phyloP scores from a whole-genome alignment of 2,888 invertebrate species.

The Hemicrepidius hirtus region DNA sequence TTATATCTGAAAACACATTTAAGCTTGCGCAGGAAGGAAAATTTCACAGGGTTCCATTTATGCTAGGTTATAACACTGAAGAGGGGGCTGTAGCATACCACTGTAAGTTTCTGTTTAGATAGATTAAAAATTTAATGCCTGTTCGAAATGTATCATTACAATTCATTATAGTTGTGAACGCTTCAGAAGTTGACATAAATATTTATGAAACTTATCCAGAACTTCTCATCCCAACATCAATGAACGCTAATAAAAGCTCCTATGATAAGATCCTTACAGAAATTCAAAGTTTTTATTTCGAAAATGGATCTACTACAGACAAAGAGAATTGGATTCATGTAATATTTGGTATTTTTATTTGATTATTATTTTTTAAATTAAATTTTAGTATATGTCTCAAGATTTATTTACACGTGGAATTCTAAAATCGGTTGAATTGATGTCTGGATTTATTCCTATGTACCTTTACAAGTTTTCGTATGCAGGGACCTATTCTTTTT shows the following conservation, averaged over 20 bases:
- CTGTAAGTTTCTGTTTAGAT: constrained; percentile 22
- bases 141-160: no score
- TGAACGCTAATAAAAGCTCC: constrained; percentile 29
- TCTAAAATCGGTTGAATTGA: constrained; percentile 10
- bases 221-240: constrained; percentile 27
- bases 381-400: neutral
- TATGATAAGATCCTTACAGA: neutral
- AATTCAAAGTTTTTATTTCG: constrained; percentile 26
- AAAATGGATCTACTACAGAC: constrained; percentile 19
- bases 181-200: constrained; percentile 11
- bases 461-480: constrained; percentile 33
- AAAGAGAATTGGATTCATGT: constrained; percentile 38
- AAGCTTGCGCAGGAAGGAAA: constrained; percentile 18
- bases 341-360: neutral
- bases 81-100: constrained; percentile 43
- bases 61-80: constrained; percentile 39
- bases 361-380: neutral
- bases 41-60: constrained; percentile 38
- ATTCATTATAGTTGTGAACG: constrained; percentile 11
- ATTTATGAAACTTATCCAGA: constrained; percentile 21
- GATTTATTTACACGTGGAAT: constrained; percentile 28
- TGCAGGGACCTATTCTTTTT: constrained; percentile 4
- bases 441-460: neutral
- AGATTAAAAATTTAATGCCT: no score
- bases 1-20: constrained; percentile 23